Base-by-base conservation (phyloP, 2,113 vertebrate genomes). In the Hystrix cristata region DNA sequence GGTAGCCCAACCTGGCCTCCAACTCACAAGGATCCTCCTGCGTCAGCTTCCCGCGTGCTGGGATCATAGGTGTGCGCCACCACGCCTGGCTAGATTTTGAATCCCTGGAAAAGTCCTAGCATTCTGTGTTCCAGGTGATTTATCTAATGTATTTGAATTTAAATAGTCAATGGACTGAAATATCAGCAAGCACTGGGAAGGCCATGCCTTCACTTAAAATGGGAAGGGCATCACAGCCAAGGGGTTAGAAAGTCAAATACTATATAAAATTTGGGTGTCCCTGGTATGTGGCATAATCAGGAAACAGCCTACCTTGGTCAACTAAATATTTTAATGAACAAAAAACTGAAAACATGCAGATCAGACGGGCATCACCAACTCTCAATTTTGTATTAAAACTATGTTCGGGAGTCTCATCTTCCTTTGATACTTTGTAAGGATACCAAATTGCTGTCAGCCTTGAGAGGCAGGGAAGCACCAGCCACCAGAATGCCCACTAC, bases 291-390 rank as follows among this genome's bases (percentile, higher is more conserved):
- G 55, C 38, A 72, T 62, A 65, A 88, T 87, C 78, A 88, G 59
- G 38, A 91, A 95, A 89, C 46, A n/a, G 67, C 71, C 81, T 65
- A 46, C 76, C 57, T 60, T 95, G 85, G 71, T 87, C 69, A 96
- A 94, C 29, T 21, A 88, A 87, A 72, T 82, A 95, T 89, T 96
- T 14, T 82, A 31, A 85, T 69, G 78, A 93, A 46, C 34, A 85
- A 31, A 94, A 94, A 95, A 83, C 38, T 90, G 55, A 88, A 96
- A 78, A 96, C 46, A 84, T 7, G 87, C 13, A 72, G 43, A 62
- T 57, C 31, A n/a, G 34, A 21, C n/a, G 95, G 69, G 53, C 43
- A 65, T 65, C 72, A 69, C 31, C 85, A 93, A 89, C 81, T 92
- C n/a, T 95, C 34, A 14, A 59, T 69, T 84, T 65, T 62, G 0